Percentiles rank a stretch among this genome's conserved stretches.
Evolutionary conservation across 2,113 vertebrate species (phyloP).

Genomic region (Hylia prasina): DNA sequence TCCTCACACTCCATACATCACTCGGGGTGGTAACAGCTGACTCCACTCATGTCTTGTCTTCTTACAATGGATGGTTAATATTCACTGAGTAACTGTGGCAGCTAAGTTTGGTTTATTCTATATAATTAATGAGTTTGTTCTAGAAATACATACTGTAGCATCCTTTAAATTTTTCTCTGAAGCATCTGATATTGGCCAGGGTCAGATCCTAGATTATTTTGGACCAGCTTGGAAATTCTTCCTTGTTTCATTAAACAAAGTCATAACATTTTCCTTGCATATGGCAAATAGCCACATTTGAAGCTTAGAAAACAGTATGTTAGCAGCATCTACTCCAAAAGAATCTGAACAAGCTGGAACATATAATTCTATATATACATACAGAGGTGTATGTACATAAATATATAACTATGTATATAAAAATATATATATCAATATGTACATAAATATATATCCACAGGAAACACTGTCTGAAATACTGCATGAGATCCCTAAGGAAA

Average conservation of each 20-base stretch:
- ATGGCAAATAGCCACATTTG: background rate
- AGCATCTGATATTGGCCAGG: slow-evolving; percentile 37
- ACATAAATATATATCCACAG: background rate
- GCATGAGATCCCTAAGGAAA: background rate
- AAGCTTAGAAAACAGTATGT: background rate
- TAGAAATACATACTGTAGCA: background rate
- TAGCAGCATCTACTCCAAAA: background rate
- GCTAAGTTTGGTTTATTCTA: background rate
- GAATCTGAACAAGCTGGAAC: background rate
- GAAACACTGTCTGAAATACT: background rate
- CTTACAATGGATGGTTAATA: background rate
- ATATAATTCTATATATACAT: background rate
- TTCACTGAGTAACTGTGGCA: background rate
- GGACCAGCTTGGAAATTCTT: slow-evolving; percentile 10
- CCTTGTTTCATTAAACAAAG: slow-evolving; percentile 31
- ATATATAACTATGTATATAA: background rate
- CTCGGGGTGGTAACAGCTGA: background rate
- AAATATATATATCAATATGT: background rate
- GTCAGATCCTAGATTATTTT: background rate
- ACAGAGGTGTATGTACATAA: background rate
- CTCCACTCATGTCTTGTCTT: background rate
- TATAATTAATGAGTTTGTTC: slow-evolving; percentile 3
- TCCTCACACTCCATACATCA: background rate
- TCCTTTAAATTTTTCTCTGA: slow-evolving; percentile 48
- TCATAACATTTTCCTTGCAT: background rate